These are phyloP conservation scores for Druceiella hillmani DNA, from an alignment of 2,888 invertebrate genomes.

Conservation along the genomic window DNA sequence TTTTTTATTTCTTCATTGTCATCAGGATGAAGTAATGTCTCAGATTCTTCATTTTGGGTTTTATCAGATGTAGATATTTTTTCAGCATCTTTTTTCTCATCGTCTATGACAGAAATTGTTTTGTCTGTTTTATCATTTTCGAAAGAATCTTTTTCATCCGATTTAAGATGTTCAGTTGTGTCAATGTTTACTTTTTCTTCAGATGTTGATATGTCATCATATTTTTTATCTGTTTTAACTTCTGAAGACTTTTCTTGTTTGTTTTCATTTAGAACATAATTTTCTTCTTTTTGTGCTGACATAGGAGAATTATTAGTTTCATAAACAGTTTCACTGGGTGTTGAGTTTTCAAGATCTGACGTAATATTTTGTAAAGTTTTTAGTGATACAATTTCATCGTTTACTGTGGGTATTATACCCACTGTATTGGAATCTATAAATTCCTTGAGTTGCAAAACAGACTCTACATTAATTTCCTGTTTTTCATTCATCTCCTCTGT, in stretches of 20 bases:
- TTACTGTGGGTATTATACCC: neutral
- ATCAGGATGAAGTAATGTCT: slow-evolving; percentile 5
- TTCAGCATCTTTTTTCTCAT: slow-evolving; percentile 8
- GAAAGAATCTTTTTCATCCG: slow-evolving; percentile 1
- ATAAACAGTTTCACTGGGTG: slow-evolving; percentile 22
- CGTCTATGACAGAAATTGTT: slow-evolving; percentile 8
- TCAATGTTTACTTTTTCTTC: too few species aligned
- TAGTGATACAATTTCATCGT: neutral
- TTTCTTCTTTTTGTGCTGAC: slow-evolving; percentile 9
- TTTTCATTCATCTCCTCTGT: too few species aligned
- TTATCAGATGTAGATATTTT: slow-evolving; percentile 4
- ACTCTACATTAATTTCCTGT: too few species aligned
- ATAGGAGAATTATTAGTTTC: slow-evolving; percentile 7
- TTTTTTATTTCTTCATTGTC: slow-evolving; percentile 10
- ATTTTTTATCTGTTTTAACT: slow-evolving; percentile 9
- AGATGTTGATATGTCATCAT: too few species aligned
- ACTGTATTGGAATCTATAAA: neutral
- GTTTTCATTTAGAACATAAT: slow-evolving; percentile 16
- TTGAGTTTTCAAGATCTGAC: neutral
- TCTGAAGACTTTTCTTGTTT: slow-evolving; percentile 7
- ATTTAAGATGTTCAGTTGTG: too few species aligned
- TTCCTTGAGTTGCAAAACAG: too few species aligned
- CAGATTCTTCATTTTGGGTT: slow-evolving; percentile 10
- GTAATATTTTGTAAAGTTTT: slow-evolving; percentile 1
- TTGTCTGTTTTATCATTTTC: slow-evolving; percentile 12